phyloP scores from a whole-genome alignment of 2,888 invertebrate genomes.

The Julus scandinavius region DNA sequence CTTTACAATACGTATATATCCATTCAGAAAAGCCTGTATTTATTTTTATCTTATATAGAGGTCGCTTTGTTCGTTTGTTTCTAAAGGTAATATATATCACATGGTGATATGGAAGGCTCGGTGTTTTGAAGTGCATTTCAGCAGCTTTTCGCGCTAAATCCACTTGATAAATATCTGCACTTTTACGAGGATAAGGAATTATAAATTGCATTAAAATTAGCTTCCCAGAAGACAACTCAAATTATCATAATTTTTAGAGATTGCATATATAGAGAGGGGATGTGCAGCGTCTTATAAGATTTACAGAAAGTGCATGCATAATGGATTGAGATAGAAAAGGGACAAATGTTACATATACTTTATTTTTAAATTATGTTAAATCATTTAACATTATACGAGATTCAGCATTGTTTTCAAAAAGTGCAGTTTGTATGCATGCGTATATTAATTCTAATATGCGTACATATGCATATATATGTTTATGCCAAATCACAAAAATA shows the following conservation, averaged over 20 bases:
- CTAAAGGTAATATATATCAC: background rate
- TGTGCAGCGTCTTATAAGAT: background rate
- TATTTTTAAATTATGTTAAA: too few relatives aligned
- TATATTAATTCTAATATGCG: too few relatives aligned
- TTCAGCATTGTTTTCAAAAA: too few relatives aligned
- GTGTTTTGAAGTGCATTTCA: background rate
- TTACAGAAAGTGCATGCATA: background rate
- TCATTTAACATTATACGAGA: too few relatives aligned
- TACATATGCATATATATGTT: too few relatives aligned
- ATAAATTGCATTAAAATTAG: slow-evolving; percentile 28
- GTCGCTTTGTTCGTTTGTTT: too few relatives aligned
- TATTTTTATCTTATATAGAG: too few relatives aligned
- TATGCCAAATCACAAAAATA: too few relatives aligned
- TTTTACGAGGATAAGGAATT: slow-evolving; percentile 2
- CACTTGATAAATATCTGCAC: background rate
- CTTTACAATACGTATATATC: too few relatives aligned
- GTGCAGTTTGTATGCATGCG: too few relatives aligned
- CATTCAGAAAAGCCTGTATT: too few relatives aligned
- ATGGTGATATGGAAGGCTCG: background rate
- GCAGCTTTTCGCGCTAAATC: background rate
- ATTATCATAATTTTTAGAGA: background rate
- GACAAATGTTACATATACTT: background rate
- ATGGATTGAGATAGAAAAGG: background rate
- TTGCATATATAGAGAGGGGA: background rate
- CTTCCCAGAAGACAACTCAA: slow-evolving; percentile 26